Evolutionary conservation across 2,888 invertebrate genomes (phyloP), one percentile per base, ranked within the genome.

Genomic region (Danaus chrysippus): DNA sequence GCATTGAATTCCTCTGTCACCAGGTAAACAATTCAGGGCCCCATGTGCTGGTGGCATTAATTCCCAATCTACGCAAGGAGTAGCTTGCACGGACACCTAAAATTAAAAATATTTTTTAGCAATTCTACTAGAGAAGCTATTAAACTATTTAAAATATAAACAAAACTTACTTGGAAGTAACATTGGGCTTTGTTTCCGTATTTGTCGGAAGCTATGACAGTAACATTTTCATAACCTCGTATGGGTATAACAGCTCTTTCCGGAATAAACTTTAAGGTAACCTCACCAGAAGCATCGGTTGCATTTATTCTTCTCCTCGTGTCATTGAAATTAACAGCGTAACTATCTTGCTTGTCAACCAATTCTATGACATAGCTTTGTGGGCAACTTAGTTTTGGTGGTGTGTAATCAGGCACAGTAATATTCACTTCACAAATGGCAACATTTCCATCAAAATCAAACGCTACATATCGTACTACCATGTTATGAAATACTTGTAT

Each of bases 381-480:
- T 0, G 98, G 98, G 76, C 98, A 98, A 78, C 96, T 97, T 46
- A 98, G 86, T 76, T 94, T 93, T 9, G 98, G 98, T 59, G 98
- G 97, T 0, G 97, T 97, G 23, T 97, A 95, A 83, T 98, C 98
- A 42, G 97, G 97, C 10, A 98, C 97, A 0, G 98, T 97, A 42
- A 99, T 97, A 75, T 98, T 97, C 42, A 99, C 97, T 91, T 97
- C 96, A 79, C 99, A 99, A 78, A 98, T 97, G 12, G 98, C 99
- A 12, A 98, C 98, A 78, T 99, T 99, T 70, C 98, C 98, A 78
- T 98, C 98, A 75, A 97, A 97, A 87, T 99, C 99, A 76, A 97
- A 99, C 3, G 99, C 99, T 0, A 98, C 96, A 76, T 98, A 99
- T 88, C 97, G 96, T 0, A 98, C 97, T 41, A 97, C 96, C 77